Base-by-base conservation (phyloP, 2,888 invertebrate genomes). In the Drosophila peninsularis region DNA sequence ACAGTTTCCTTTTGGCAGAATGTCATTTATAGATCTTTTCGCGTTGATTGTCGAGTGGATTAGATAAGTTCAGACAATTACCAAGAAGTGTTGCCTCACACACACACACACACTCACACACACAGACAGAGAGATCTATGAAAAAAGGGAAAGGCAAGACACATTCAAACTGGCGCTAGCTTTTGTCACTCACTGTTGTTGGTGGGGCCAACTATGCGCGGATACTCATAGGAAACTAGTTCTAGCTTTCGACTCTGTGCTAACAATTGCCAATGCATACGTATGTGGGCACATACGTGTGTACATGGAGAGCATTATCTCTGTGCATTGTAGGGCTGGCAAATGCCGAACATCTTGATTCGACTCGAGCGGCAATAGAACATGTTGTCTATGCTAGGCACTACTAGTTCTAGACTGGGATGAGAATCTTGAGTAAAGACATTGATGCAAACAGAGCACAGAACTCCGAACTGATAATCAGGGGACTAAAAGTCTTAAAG, bases 21-120 rank as follows among this genome's bases (percentile, higher is more conserved):
- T 82, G 86, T 81, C 74, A 77, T 63, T 86, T 71, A 54, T 42
- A 60, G 72, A 72, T 72, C 49, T 66, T 55, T 77, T 72, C 60
- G 78, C 69, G n/a, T 75, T 75, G 80, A 82, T 78, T 86, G 78
- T 86, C 58, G 79, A 86, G 86, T 83, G 86, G 76, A 57, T 78
- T 66, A 63, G 80, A 71, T 65, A 76, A 77, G 69, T 71, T 70
- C 57, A 70, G 69, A 53, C 65, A 80, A 55, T 72, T 55, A 62
- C 56, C 78, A 74, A 70, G 74, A 76, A 74, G 78, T 77, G 65
- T 70, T 44, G 44, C 10, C 44, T 45, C 56, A 42, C 55, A 41
- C 32, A 65, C n/a, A 66, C 56, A 42, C 55, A 41, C 32, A 65
- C 17, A 66, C 47, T 66, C 66, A 50, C 17, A 77, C 72, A 66